Percentiles rank a stretch among this genome's conserved stretches.
Evolutionary conservation across 2,888 invertebrate species (phyloP).

Genomic region (Acanthopleura granulata): DNA sequence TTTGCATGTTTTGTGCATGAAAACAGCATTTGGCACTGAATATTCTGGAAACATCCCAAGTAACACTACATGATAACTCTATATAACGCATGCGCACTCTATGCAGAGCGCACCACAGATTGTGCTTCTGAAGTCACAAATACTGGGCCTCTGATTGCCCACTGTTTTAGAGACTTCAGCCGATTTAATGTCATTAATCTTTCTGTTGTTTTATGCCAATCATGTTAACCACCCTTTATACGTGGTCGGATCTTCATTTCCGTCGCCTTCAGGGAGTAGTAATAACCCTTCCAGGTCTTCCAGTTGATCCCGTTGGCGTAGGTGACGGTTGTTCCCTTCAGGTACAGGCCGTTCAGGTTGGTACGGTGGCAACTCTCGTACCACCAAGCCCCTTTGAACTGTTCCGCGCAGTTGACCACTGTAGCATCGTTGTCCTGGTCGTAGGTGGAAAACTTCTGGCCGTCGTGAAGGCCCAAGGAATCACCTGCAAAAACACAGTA

Average conservation of each 20-base stretch:
- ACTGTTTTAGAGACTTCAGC: too few relatives aligned
- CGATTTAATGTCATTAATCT: too few relatives aligned
- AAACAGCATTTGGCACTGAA: too few relatives aligned
- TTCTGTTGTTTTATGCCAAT: background rate
- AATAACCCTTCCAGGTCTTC: conserved; percentile 57
- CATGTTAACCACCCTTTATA: background rate
- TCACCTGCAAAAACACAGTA: conserved; percentile 29
- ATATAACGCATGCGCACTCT: too few relatives aligned
- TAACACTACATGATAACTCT: too few relatives aligned
- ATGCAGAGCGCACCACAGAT: too few relatives aligned
- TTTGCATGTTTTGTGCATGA: too few relatives aligned
- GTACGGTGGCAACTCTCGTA: conserved; percentile 47
- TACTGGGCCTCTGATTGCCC: too few relatives aligned
- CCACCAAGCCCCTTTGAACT: conserved; percentile 52
- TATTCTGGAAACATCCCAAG: too few relatives aligned
- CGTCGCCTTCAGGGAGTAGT: conserved; percentile 54
- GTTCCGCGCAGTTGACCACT: conserved; percentile 32
- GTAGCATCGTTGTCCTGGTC: conserved; percentile 36
- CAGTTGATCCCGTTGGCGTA: conserved; percentile 63
- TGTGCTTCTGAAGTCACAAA: too few relatives aligned
- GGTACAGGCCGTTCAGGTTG: conserved; percentile 59
- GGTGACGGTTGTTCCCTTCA: conserved; percentile 46
- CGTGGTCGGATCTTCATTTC: conserved; percentile 54
- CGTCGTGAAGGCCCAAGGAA: conserved; percentile 32
- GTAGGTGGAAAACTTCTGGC: conserved; percentile 32